Evolutionary conservation across 92 coral and sea anemone genomes (phyloP), one percentile per base, ranked within the genome.

Genomic region (Porites lobata): DNA sequence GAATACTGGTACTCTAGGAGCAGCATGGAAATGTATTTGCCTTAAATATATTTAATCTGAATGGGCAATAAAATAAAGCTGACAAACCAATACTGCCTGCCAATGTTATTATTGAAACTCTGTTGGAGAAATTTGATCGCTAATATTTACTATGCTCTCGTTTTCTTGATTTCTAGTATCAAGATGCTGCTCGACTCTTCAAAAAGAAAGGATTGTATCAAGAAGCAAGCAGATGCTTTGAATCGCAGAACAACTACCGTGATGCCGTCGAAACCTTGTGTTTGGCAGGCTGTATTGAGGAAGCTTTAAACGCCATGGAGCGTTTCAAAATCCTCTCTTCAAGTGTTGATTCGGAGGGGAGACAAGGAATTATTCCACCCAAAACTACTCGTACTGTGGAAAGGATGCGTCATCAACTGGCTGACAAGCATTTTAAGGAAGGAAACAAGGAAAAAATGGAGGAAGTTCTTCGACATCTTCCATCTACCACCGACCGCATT

Each of bases 401-500:
- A 52, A 75, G 97, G 50, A 79, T 94, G 54, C 88, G 92, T 73
- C 88, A 86, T 65, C 92, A 87, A 61, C 79, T 94, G 62, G 97
- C 95, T 17, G 86, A 87, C 50, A 81, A 93, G 83, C 87, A 92
- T 83, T 94, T 77, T 38, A 72, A 85, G 43, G 61, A 62, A 61
- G 90, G 85, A 9, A 70, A 81, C 65, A 79, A 29, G 58, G 43
- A 83, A 9, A 92, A 94, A 83, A 96, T 96, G 98, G 92, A 84
- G 24, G 84, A 80, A 14, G 92, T 93, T 43, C 92, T 96, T 15
- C 91, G 91, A 58, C 64, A 91, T 50, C 92, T 96, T 19, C 98
- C 98, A 14, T 80, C 95, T 11, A 82, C 86, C 8, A 87, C 78
- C 69, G 98, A 96, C 69, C 95, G 94, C 74, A 94, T 96, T 67